Conservation (phyloP, 2,888 invertebrate species). For the Cheiracanthium punctorium region DNA sequence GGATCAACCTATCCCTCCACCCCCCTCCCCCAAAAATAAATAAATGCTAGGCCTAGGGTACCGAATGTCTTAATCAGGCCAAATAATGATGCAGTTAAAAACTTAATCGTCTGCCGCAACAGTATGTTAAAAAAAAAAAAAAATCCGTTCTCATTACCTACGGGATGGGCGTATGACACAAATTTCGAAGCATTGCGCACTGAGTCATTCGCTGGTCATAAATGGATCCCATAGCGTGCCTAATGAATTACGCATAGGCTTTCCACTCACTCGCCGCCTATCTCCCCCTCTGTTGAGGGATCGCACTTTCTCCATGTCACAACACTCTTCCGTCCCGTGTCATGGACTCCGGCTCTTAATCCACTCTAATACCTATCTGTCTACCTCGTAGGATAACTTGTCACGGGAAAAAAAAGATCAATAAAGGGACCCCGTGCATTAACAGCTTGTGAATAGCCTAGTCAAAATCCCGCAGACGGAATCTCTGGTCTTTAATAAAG, state of each 20-base stretch:
- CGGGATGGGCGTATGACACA: not conserved
- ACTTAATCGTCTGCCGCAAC: too few species aligned
- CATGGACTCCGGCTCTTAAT: slow-evolving; percentile 40
- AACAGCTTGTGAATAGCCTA: not conserved
- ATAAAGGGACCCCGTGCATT: slow-evolving; percentile 4
- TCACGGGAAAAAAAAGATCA: slow-evolving; percentile 31
- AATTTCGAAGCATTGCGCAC: slow-evolving; percentile 23
- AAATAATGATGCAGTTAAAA: too few species aligned
- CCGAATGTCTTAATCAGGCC: too few species aligned
- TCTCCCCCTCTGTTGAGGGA: slow-evolving; percentile 7
- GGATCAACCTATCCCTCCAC: too few species aligned
- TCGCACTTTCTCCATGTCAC: slow-evolving; percentile 42
- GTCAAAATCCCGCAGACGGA: too few species aligned
- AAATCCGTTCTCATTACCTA: slow-evolving; percentile 14
- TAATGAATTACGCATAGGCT: slow-evolving; percentile 24
- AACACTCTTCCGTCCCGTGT: slow-evolving; percentile 31
- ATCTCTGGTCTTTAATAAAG: too few species aligned
- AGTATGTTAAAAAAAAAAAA: too few species aligned
- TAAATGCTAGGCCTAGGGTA: too few species aligned
- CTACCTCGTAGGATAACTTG: slow-evolving; percentile 31
- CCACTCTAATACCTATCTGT: slow-evolving; percentile 28
- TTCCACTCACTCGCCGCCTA: slow-evolving; percentile 6
- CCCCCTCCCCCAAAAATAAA: too few species aligned
- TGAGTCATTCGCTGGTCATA: slow-evolving; percentile 39
- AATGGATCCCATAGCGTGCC: slow-evolving; percentile 27